phyloP scores from a whole-genome alignment of 2,888 invertebrate species.

The Tenthredo notha region DNA sequence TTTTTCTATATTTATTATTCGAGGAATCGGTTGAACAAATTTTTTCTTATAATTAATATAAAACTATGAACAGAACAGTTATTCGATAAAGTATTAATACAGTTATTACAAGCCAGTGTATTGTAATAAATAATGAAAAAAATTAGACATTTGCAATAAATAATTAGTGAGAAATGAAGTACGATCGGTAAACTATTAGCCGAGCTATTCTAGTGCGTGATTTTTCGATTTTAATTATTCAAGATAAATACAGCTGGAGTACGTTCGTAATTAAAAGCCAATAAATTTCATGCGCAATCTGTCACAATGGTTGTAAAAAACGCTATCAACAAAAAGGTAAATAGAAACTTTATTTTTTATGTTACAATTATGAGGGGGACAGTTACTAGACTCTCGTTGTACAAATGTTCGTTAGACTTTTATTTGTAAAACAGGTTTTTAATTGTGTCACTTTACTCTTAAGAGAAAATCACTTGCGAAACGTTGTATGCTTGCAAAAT shows the following conservation, averaged over 20 bases:
- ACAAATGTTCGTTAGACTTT: not conserved
- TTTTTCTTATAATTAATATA: not conserved
- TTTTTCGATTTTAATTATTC: not conserved
- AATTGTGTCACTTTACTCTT: constrained; percentile 1
- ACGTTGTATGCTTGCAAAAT: not conserved
- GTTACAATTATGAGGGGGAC: not conserved
- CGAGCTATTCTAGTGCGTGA: not conserved
- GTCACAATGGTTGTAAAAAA: constrained; percentile 26
- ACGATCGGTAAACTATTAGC: not conserved
- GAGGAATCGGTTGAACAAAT: not conserved
- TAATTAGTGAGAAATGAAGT: constrained; percentile 1
- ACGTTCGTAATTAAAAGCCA: not conserved
- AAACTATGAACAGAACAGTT: not conserved
- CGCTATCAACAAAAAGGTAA: constrained; percentile 11
- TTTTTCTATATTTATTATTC: not conserved
- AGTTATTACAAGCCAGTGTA: not conserved
- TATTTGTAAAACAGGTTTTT: constrained; percentile 26
- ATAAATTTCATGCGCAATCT: too few relatives aligned
- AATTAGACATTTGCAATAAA: not conserved
- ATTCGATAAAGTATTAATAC: not conserved
- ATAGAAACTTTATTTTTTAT: not conserved
- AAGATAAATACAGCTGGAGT: not conserved
- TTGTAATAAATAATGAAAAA: not conserved
- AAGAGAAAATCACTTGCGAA: not conserved
- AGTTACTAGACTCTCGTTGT: not conserved